phyloP scores from a whole-genome alignment of 2,888 invertebrate species.

The Kryphioiulus occultus region DNA sequence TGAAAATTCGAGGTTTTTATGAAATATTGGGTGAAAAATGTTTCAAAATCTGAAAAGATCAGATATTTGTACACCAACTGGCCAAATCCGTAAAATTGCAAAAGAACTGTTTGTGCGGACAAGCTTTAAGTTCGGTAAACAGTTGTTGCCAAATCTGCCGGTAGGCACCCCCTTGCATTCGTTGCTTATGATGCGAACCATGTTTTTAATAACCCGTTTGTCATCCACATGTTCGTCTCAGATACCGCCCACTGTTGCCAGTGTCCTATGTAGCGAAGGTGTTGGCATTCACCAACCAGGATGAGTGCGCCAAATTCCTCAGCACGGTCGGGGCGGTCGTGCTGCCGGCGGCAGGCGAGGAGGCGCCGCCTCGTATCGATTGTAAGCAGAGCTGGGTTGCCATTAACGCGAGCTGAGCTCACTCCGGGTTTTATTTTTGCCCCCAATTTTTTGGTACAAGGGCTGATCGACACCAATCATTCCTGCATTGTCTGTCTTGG shows the following conservation, averaged over 20 bases:
- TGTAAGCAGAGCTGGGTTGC: conserved; percentile 75
- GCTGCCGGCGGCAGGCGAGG: conserved; percentile 59
- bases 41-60: too few species aligned
- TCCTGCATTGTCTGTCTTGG: neutral
- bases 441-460: neutral
- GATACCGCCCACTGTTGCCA: conserved; percentile 92
- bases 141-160: too few species aligned
- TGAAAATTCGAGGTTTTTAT: too few species aligned
- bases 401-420: conserved; percentile 40
- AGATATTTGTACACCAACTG: too few species aligned
- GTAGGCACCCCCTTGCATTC: conserved; percentile 2
- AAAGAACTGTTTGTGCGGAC: too few species aligned
- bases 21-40: too few species aligned
- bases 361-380: conserved; percentile 77
- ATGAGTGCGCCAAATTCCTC: conserved; percentile 88
- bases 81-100: too few species aligned
- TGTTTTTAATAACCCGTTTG: conserved; percentile 33
- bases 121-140: too few species aligned
- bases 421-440: neutral
- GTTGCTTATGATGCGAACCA: neutral
- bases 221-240: conserved; percentile 63
- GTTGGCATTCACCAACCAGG: conserved; percentile 84
- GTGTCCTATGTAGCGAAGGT: conserved; percentile 85
- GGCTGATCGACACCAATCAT: neutral
- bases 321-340: conserved; percentile 76